Evolutionary conservation across 2,113 vertebrate species (phyloP), one percentile per base, ranked within the genome.

Genomic region (Pantherophis guttatus): DNA sequence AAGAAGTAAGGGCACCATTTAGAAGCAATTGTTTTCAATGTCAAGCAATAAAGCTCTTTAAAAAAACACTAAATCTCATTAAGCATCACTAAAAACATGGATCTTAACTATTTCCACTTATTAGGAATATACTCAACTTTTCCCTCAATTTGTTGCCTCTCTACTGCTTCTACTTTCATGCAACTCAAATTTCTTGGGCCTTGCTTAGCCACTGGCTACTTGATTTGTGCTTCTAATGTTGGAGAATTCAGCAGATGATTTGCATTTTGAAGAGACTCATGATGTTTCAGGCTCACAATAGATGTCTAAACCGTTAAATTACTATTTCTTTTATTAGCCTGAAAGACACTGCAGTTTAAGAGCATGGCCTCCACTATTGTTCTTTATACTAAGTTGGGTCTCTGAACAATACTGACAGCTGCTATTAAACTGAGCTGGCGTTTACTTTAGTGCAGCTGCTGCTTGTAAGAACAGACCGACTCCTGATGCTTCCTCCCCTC

Each of bases 331-430:
- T 98, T 98, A 97, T 97, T 96, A 96, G 97, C 95, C 95, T 98
- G 96, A 97, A 98, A 97, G 97, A 96, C 92, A 91, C 95, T 95
- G 97, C 94, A 96, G 95, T 97, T 95, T 88, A 96, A 97, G 96
- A 98, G 97, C 97, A 88, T 93, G 95, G 96, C 95, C 95, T 93
- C 97, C 81, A 93, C 95, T 94, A 98, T 97, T 98, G 97, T 98
- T 98, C 97, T 96, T 95, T 91, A 95, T 96, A 96, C 97, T 94
- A 97, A 98, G 98, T 98, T 86, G 89, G 96, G 97, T 95, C 97
- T 97, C 98, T 98, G 97, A 98, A 99, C 98, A 98, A 98, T 98
- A 98, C 98, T 98, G 98, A 98, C 98, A 99, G 99, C 98, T 99
- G 98, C 98, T 98, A 98, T 98, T 98, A 98, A 98, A 98, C 97